Evolutionary conservation across 2,888 invertebrate genomes (phyloP), one percentile per base, ranked within the genome.

Genomic region (Aradus depressus): DNA sequence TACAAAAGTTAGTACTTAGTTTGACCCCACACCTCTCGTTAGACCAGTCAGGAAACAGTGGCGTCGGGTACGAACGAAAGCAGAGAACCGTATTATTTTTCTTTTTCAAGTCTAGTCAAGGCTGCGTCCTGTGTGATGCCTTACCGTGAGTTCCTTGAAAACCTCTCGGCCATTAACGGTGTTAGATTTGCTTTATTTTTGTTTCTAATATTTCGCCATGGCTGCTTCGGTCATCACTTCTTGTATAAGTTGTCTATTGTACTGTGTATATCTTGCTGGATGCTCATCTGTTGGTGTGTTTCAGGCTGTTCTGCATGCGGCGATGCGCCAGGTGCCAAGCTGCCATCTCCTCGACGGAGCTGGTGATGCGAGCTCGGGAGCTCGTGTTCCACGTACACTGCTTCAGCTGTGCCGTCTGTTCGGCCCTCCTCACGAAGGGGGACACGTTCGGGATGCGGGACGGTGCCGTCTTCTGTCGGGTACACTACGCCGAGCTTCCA

Each of bases 361-460:
- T 95, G 68, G 93, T 96, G 67, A 93, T 96, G 93, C 75, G 91
- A 49, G 93, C 91, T 8, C 75, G 89, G 44, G 91, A 92, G 63
- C 75, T 86, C 64, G 90, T 93, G 61, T 96, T 89, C 74, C 95
- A 96, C 73, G 83, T 93, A 54, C 83, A 84, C 65, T 96, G 95
- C 71, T 96, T 96, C 74, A 86, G 87, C 41, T 95, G 95, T 68
- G 83, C 84, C 37, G 79, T 85, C 44, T 95, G 95, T 73, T 82
- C 81, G 67, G 77, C 84, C 31, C 82, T 85, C 3, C 75, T 96
- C 54, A 86, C 84, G 52, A 90, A 92, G 66, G 96, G 96, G 35
- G 95, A 96, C 67, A 89, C 90, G 63, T 96, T 92, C 72, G 92
- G 92, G 59, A 86, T 93, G 73, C 77, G 88, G 61, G 87, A 89